Evolutionary conservation across 2,888 invertebrate species (phyloP).

Genomic region (Amiota communis): DNA sequence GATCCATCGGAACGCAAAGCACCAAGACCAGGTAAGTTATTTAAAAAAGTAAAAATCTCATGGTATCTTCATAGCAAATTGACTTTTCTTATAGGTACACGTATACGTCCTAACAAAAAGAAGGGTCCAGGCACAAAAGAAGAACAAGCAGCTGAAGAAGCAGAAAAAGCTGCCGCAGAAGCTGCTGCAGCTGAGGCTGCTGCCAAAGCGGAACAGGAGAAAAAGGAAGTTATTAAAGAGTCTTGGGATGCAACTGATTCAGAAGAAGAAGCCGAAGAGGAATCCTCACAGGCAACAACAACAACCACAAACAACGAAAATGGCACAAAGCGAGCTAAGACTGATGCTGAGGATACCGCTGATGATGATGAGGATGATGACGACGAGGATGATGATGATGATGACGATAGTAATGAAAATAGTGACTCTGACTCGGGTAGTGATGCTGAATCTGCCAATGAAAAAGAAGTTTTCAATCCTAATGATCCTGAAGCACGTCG

Average conservation of each 20-base stretch:
- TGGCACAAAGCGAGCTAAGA: slow-evolving; percentile 43
- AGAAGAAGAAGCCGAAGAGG: slow-evolving; percentile 68
- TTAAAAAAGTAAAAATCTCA: not conserved
- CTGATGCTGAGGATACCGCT: slow-evolving; percentile 38
- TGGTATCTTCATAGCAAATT: not conserved
- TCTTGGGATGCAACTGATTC: slow-evolving; percentile 87
- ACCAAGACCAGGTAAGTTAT: slow-evolving; percentile 74
- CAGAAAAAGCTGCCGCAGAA: slow-evolving; percentile 69
- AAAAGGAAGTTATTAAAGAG: slow-evolving; percentile 79
- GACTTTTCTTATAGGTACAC: slow-evolving; percentile 76
- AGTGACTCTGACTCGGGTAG: slow-evolving; percentile 49
- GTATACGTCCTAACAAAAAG: slow-evolving; percentile 83
- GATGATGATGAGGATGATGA: slow-evolving; percentile 68
- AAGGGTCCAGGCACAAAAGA: slow-evolving; percentile 75
- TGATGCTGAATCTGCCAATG: slow-evolving; percentile 58
- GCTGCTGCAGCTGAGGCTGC: slow-evolving; percentile 54
- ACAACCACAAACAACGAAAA: slow-evolving; percentile 63
- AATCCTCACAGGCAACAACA: slow-evolving; percentile 74
- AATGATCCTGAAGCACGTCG: slow-evolving; percentile 85
- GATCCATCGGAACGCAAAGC: slow-evolving; percentile 79
- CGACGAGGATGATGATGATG: slow-evolving; percentile 73
- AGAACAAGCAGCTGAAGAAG: slow-evolving; percentile 63
- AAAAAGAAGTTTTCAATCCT: slow-evolving; percentile 76
- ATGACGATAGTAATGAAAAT: slow-evolving; percentile 53
- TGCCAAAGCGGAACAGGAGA: slow-evolving; percentile 43